phyloP scores from a whole-genome alignment of 2,888 invertebrate genomes.

The Patella depressa region DNA sequence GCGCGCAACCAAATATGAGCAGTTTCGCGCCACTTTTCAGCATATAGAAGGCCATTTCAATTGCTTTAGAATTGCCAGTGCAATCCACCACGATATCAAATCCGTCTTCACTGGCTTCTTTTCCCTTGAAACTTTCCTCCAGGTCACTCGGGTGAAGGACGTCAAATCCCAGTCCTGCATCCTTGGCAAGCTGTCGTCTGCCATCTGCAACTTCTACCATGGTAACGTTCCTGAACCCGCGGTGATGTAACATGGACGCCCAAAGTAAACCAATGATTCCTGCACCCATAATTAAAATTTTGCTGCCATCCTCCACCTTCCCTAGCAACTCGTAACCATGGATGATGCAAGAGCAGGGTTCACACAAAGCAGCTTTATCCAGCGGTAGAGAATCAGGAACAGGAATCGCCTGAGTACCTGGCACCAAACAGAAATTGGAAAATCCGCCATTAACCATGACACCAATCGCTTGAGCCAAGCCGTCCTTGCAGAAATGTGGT shows the following conservation, averaged over 20 bases:
- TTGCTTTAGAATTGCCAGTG: not conserved
- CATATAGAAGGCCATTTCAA: not conserved
- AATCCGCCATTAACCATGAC: not conserved
- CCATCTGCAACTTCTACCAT: not conserved
- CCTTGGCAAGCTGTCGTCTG: not conserved
- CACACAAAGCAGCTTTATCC: not conserved
- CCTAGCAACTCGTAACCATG: not conserved
- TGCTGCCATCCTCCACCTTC: not conserved
- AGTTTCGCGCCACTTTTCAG: not conserved
- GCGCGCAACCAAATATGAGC: not conserved
- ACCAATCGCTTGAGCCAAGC: not conserved
- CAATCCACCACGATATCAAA: constrained; percentile 7
- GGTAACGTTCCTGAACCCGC: not conserved
- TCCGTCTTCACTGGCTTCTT: not conserved
- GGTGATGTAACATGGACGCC: not conserved
- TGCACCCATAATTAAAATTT: not conserved
- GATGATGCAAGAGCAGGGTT: not conserved
- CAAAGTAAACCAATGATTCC: constrained; percentile 5
- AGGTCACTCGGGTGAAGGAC: not conserved
- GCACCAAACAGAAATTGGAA: not conserved
- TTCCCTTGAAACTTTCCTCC: not conserved
- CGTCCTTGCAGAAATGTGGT: not conserved
- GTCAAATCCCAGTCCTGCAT: not conserved
- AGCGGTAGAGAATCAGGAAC: not conserved
- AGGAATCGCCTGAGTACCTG: not conserved